Evolutionary conservation across 2,113 vertebrate genomes (phyloP).

Genomic region (Microtus montanus): DNA sequence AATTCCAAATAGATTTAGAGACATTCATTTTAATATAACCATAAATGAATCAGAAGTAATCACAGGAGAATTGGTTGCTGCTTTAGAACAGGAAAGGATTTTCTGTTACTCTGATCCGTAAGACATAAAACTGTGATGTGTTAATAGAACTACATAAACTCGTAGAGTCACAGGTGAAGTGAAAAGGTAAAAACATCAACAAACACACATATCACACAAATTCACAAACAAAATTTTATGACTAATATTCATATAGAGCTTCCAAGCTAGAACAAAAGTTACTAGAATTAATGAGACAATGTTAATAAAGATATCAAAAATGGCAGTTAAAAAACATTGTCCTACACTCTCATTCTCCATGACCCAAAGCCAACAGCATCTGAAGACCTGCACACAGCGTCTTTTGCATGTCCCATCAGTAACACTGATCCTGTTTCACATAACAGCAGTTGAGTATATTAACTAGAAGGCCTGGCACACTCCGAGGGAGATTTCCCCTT

Average conservation of each 20-base stretch:
- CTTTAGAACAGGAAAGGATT: not conserved
- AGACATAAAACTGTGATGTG: not conserved
- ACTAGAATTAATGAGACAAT: not conserved
- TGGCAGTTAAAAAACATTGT: not conserved
- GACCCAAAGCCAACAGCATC: not conserved
- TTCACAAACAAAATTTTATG: not conserved
- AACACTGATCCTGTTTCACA: not conserved
- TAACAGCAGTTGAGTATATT: not conserved
- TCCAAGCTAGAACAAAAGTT: not conserved
- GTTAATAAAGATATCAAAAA: not conserved
- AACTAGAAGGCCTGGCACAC: no score
- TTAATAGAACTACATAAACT: not conserved
- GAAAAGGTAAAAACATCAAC: not conserved
- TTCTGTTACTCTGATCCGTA: not conserved
- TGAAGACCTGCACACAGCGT: no score
- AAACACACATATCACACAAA: not conserved
- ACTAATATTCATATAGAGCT: not conserved
- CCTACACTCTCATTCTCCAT: not conserved
- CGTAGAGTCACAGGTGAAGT: not conserved
- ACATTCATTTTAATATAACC: not conserved
- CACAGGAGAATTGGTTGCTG: not conserved
- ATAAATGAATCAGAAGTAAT: not conserved
- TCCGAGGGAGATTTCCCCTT: not conserved
- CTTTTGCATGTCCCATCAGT: not conserved
- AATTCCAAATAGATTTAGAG: not conserved